These are phyloP conservation scores for Solenopsis fugax DNA, from an alignment of 1,140 invertebrate species.

Conservation along the genomic window DNA sequence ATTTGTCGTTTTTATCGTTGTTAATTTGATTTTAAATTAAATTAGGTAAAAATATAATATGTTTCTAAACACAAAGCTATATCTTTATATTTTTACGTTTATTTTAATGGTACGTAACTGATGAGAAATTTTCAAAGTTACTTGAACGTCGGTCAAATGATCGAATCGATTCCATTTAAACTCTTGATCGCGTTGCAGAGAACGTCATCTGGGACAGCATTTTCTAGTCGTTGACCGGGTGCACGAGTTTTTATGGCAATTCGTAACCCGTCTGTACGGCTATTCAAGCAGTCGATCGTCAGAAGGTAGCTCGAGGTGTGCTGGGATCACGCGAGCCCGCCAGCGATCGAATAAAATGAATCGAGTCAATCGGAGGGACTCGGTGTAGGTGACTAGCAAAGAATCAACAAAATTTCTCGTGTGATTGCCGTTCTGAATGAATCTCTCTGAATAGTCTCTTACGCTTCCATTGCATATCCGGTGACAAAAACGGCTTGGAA, in stretches of 20 bases:
- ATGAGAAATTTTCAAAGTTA: neutral
- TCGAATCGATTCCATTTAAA: conserved; percentile 1
- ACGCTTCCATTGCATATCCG: neutral
- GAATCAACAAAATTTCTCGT: conserved; percentile 19
- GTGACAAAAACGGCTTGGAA: neutral
- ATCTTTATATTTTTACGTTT: too few relatives aligned
- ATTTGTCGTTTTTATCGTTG: too few relatives aligned
- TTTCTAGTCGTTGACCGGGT: conserved; percentile 58
- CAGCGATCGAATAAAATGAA: conserved; percentile 47
- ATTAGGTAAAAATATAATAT: too few relatives aligned
- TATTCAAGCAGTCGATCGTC: conserved; percentile 35
- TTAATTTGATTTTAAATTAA: too few relatives aligned
- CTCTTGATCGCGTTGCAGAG: neutral
- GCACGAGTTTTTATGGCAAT: conserved; percentile 62
- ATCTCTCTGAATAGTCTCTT: neutral
- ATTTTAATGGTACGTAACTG: too few relatives aligned
- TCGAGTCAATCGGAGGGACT: conserved; percentile 19
- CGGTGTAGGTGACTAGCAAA: conserved; percentile 19
- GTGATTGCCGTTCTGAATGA: conserved; percentile 8
- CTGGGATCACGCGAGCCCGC: neutral
- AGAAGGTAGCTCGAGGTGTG: conserved; percentile 33
- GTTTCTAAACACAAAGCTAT: too few relatives aligned
- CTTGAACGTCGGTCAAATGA: neutral
- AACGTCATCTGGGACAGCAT: conserved; percentile 55
- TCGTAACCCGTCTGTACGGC: conserved; percentile 34